phyloP scores from a whole-genome alignment of 2,113 vertebrate genomes.

The Pachycephala philippinensis region DNA sequence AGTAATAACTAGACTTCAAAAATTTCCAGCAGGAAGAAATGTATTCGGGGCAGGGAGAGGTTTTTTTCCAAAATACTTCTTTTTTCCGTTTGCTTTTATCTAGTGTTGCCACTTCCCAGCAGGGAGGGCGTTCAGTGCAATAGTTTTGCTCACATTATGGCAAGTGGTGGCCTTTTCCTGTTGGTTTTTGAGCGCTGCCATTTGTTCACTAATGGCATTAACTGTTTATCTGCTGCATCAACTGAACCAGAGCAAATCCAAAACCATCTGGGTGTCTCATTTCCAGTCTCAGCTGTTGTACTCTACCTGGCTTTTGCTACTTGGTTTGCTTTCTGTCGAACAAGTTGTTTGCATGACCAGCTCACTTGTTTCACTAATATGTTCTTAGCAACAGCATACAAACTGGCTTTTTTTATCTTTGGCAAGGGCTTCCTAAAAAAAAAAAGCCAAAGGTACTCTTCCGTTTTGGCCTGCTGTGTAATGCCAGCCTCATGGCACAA shows the following conservation, averaged over 20 bases:
- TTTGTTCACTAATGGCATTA: constrained; percentile 1
- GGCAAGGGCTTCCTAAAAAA: background rate
- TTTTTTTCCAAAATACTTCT: constrained; percentile 28
- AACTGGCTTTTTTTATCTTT: background rate
- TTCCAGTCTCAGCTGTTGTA: background rate
- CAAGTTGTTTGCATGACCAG: background rate
- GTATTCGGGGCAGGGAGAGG: background rate
- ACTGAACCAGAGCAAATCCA: background rate
- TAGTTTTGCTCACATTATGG: background rate
- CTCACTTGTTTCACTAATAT: background rate
- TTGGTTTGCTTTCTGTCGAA: background rate
- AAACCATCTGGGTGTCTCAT: background rate
- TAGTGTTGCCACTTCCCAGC: background rate
- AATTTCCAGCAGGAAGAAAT: constrained; percentile 30
- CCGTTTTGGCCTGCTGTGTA: background rate
- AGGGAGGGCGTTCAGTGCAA: background rate
- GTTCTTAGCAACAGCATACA: background rate
- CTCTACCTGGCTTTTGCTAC: background rate
- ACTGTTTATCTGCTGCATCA: background rate
- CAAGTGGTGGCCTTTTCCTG: constrained; percentile 31
- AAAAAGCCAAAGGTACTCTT: background rate
- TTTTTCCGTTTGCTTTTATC: constrained; percentile 37
- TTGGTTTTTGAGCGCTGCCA: background rate
- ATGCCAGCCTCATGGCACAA: background rate
- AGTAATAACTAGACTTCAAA: background rate